Conservation (phyloP, 92 coral and sea anemone genomes). For the Phenganax marumi region DNA sequence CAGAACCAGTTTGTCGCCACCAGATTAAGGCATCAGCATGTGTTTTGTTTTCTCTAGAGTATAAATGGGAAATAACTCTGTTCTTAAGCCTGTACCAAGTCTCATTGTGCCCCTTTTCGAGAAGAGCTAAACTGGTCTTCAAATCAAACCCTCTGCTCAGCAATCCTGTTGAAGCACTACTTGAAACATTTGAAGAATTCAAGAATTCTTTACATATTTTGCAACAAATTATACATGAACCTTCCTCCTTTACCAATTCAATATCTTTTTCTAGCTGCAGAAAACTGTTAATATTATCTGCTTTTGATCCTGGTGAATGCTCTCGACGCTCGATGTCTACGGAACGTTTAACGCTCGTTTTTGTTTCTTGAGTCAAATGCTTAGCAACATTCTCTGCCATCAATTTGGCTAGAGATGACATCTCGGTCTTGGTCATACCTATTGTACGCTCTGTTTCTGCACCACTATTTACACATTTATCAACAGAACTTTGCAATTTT, state of each 20-base stretch:
- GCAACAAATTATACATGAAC: neutral
- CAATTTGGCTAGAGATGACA: too few species aligned
- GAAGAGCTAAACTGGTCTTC: neutral
- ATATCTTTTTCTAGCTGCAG: neutral
- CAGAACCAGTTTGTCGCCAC: constrained; percentile 12
- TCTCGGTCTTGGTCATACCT: too few species aligned
- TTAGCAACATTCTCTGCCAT: too few species aligned
- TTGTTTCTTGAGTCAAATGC: too few species aligned
- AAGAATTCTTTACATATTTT: neutral
- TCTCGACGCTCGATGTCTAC: too few species aligned
- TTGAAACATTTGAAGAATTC: neutral
- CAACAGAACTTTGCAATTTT: neutral
- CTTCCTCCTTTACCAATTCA: neutral
- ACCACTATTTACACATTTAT: neutral
- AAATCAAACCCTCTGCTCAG: constrained; percentile 10
- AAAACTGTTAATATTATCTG: neutral
- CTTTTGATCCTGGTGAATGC: neutral
- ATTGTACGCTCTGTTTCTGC: too few species aligned
- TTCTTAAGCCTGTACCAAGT: constrained; percentile 9
- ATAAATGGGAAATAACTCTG: constrained; percentile 15
- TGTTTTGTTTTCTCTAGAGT: neutral
- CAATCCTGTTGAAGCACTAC: neutral
- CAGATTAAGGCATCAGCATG: neutral
- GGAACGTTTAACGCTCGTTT: too few species aligned
- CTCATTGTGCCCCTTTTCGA: constrained; percentile 4